Base-by-base conservation (phyloP, 2,888 invertebrate genomes). In the Uropetala carovei region DNA sequence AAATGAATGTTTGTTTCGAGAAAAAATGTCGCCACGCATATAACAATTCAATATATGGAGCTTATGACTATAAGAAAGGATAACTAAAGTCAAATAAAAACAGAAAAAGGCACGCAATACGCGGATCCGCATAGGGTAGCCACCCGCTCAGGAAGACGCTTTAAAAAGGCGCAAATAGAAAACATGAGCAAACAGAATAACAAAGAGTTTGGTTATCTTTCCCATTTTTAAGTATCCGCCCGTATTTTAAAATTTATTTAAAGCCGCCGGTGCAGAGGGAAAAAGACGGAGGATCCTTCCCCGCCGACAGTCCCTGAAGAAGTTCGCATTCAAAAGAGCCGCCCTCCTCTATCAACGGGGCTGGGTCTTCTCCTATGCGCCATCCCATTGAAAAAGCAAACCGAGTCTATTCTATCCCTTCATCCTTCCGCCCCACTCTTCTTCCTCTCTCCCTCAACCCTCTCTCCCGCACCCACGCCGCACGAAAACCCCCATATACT, bases 341-440 rank as follows among this genome's bases (percentile, higher is more conserved):
- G 68, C 22, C n/a, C 75, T 75, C n/a, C 75, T 75, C 9, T 27
- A 75, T 75, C 75, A 75, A 27, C 75, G 11, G 27, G 27, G 22
- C 75, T 4, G 27, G 27, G 22, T 75, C 75, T 68, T 68, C 22
- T 68, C 68, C 68, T 68, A 68, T 68, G 14, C 68, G 43, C 22
- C 68, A 75, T 27, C 75, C 75, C 75, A 27, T 75, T 75, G 75
- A 75, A 22, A 22, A 75, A 75, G 75, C 75, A 75, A 75, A 75
- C 75, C 75, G 16, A 75, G 75, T 75, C 75, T 75, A 75, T 75
- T 43, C 43, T 43, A 43, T 43, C 43, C 43, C 43, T 43, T 43
- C 43, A 43, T 43, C 43, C 1, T 43, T 43, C 43, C 43, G 43
- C 75, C 75, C 22, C 75, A 68, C 68, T 18, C n/a, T n/a, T 22